phyloP scores from a whole-genome alignment of 2,888 invertebrate genomes.

The Dusona sp. region DNA sequence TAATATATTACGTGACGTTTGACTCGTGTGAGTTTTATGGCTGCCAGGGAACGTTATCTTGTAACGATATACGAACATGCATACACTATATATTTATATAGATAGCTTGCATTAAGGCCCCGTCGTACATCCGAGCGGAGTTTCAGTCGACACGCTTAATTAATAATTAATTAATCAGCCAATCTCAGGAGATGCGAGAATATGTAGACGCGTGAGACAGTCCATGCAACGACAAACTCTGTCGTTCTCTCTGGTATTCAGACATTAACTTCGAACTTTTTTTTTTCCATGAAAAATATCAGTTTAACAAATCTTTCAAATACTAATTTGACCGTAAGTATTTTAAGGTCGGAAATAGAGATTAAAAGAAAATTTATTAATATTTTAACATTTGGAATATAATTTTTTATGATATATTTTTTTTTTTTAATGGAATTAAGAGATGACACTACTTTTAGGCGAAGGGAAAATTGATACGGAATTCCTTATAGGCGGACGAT shows the following conservation, averaged over 20 bases:
- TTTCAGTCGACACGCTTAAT: slow-evolving; percentile 18
- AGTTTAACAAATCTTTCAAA: not conserved
- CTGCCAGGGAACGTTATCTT: slow-evolving; percentile 31
- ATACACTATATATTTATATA: not conserved
- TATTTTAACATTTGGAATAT: no score
- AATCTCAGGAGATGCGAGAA: slow-evolving; percentile 33
- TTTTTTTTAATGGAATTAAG: not conserved
- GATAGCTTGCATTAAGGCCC: not conserved
- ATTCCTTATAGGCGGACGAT: not conserved
- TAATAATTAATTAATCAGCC: slow-evolving; percentile 54
- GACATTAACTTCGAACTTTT: not conserved
- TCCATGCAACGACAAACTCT: not conserved
- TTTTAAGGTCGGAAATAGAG: no score
- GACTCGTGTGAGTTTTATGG: slow-evolving; percentile 28
- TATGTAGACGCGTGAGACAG: not conserved
- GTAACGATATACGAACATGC: not conserved
- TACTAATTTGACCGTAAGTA: no score
- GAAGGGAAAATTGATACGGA: not conserved
- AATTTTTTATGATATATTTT: no score
- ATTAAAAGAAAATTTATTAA: no score
- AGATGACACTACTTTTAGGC: not conserved
- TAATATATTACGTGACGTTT: slow-evolving; percentile 27
- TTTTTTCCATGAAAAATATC: not conserved
- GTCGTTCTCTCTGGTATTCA: not conserved
- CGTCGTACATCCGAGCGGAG: slow-evolving; percentile 4